Conservation (phyloP, 2,888 invertebrate genomes). For the Melipona beecheii region DNA sequence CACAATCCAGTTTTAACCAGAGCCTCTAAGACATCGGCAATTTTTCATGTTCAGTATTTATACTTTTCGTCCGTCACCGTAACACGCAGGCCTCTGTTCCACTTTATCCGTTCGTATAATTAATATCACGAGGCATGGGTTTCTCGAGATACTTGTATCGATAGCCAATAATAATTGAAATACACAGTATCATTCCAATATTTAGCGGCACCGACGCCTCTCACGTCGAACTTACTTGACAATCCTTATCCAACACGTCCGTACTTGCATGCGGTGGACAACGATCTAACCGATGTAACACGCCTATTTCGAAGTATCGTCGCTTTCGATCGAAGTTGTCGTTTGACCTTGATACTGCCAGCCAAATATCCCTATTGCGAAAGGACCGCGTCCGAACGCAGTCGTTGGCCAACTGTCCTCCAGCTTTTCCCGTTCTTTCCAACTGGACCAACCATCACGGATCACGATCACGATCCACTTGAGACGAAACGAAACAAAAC, state of each 20-base stretch:
- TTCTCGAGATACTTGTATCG: not conserved
- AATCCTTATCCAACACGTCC: slow-evolving; percentile 42
- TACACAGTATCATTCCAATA: not conserved
- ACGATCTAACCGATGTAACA: slow-evolving; percentile 29
- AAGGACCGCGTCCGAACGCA: slow-evolving; percentile 65
- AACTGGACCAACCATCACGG: not conserved
- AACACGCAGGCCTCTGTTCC: not conserved
- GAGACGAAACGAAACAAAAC: not conserved
- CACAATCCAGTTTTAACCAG: too few relatives aligned
- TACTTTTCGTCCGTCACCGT: too few relatives aligned
- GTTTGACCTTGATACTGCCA: slow-evolving; percentile 55
- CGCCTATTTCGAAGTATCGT: slow-evolving; percentile 6
- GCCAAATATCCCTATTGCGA: not conserved
- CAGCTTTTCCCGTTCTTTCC: slow-evolving; percentile 21
- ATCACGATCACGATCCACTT: not conserved
- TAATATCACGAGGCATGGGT: not conserved
- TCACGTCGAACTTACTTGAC: slow-evolving; percentile 44
- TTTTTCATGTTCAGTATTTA: too few relatives aligned
- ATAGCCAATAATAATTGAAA: not conserved
- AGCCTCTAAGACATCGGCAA: too few relatives aligned
- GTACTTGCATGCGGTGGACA: slow-evolving; percentile 41
- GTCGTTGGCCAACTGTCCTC: slow-evolving; percentile 69
- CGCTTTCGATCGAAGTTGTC: slow-evolving; percentile 7
- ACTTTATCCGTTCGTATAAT: not conserved
- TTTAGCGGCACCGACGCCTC: not conserved